Evolutionary conservation across 2,113 vertebrate species (phyloP).

Genomic region (Ptyas mucosa): DNA sequence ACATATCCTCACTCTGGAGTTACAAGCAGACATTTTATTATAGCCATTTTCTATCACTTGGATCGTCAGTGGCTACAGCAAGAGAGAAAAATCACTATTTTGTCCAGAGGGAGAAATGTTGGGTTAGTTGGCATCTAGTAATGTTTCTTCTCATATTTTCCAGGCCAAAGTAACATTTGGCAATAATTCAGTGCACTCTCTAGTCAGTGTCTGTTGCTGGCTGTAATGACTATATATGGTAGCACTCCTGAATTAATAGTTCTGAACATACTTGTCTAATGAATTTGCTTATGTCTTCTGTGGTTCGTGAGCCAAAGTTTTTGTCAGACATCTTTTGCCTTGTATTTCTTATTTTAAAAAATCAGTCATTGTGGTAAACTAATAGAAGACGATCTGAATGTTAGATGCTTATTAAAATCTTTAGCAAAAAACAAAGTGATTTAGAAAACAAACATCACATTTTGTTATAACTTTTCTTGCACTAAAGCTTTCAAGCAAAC

Average conservation of each 20-base stretch:
- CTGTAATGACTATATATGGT: conserved; percentile 70
- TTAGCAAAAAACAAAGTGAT: not conserved
- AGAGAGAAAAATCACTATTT: conserved; percentile 50
- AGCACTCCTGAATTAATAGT: conserved; percentile 45
- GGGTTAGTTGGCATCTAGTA: conserved; percentile 60
- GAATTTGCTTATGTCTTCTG: conserved; percentile 44
- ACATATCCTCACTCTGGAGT: conserved; percentile 12
- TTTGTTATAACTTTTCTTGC: conserved; percentile 4
- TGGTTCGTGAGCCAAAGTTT: conserved; percentile 31
- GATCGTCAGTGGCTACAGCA: conserved; percentile 41
- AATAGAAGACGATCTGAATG: not conserved
- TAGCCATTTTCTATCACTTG: conserved; percentile 9
- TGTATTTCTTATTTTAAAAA: not conserved
- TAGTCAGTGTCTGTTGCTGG: conserved; percentile 53
- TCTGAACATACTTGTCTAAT: conserved; percentile 54
- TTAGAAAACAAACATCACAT: not conserved
- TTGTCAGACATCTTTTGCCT: not conserved
- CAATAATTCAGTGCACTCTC: conserved; percentile 57
- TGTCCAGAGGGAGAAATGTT: conserved; percentile 39
- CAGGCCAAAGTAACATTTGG: conserved; percentile 65
- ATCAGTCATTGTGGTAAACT: not conserved
- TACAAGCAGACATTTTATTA: not conserved
- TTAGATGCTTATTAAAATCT: conserved; percentile 2
- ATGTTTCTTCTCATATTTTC: conserved; percentile 69
- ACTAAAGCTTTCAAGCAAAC: not conserved